Conservation (phyloP, 2,113 vertebrate genomes). For the Ptyas mucosa region DNA sequence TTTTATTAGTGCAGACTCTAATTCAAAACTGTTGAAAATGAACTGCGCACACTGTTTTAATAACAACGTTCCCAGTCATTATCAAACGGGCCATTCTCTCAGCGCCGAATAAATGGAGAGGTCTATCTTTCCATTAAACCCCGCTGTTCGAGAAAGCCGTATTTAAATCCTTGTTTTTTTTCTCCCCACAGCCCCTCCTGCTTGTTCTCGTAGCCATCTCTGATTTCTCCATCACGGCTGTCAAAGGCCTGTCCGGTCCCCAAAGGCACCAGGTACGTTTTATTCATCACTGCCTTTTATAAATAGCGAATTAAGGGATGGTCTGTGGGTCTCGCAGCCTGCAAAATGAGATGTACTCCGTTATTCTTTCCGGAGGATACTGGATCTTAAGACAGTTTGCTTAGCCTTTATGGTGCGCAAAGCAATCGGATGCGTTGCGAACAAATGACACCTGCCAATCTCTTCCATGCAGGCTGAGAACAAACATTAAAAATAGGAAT, state of each 20-base stretch:
- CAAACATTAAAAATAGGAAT: not conserved
- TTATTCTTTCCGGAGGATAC: not conserved
- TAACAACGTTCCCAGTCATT: slow-evolving; percentile 82
- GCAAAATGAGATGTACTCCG: not conserved
- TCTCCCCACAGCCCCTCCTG: slow-evolving; percentile 18
- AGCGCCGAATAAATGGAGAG: slow-evolving; percentile 72
- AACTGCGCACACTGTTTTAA: slow-evolving; percentile 85
- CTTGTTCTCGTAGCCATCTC: slow-evolving; percentile 51
- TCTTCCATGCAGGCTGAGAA: not conserved
- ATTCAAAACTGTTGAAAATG: slow-evolving; percentile 87
- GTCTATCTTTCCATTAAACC: slow-evolving; percentile 72
- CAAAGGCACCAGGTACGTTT: not conserved
- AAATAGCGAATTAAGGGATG: slow-evolving; percentile 38
- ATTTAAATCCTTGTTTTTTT: slow-evolving; percentile 52
- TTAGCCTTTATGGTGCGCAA: not conserved
- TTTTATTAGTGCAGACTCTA: slow-evolving; percentile 83
- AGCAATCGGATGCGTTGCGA: not conserved
- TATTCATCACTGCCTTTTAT: slow-evolving; percentile 27
- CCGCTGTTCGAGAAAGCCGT: slow-evolving; percentile 73
- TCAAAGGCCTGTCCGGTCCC: slow-evolving; percentile 28
- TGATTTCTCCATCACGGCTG: slow-evolving; percentile 38
- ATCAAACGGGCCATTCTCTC: slow-evolving; percentile 82
- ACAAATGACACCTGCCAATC: not conserved
- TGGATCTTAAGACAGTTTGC: not conserved
- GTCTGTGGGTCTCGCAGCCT: not conserved